These are phyloP conservation scores for Yponomeuta sedellus DNA, from an alignment of 2,888 invertebrate species.

Conservation along the genomic window DNA sequence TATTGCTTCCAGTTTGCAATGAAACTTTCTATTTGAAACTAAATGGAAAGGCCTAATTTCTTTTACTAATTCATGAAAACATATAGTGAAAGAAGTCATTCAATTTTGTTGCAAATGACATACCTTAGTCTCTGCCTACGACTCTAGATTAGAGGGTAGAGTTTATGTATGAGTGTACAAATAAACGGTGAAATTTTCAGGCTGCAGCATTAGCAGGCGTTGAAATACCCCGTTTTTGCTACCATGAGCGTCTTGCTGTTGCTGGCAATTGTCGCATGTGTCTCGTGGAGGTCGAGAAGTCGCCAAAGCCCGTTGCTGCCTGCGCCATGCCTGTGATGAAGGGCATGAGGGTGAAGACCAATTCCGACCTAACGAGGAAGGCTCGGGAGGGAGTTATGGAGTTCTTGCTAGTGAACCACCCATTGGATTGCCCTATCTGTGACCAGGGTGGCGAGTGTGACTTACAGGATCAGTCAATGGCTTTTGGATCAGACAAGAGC, in stretches of 20 bases:
- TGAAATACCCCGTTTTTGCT: slow-evolving; percentile 99
- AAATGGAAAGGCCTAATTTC: too few species aligned
- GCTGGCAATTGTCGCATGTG: slow-evolving; percentile 99
- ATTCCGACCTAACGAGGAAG: slow-evolving; percentile 92
- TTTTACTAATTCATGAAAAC: too few species aligned
- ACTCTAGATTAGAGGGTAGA: too few species aligned
- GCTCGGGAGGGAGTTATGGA: slow-evolving; percentile 95
- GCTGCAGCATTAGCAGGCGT: slow-evolving; percentile 96
- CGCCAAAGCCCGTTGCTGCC: slow-evolving; percentile 98
- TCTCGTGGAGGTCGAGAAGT: slow-evolving; percentile 98
- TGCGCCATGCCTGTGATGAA: slow-evolving; percentile 99
- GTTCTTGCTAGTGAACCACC: slow-evolving; percentile 98
- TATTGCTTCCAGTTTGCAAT: too few species aligned
- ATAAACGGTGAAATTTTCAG: slow-evolving; percentile 58
- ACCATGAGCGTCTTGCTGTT: slow-evolving; percentile 98
- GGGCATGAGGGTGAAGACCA: slow-evolving; percentile 98
- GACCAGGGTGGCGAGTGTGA: slow-evolving; percentile 98
- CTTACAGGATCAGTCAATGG: slow-evolving; percentile 99
- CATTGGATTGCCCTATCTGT: slow-evolving; percentile 99
- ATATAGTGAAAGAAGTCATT: too few species aligned
- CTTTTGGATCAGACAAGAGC: slow-evolving; percentile 96
- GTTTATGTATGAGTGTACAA: neutral
- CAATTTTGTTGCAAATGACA: too few species aligned
- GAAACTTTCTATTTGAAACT: too few species aligned
- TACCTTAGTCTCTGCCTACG: too few species aligned